Percentiles rank a stretch among this genome's conserved stretches.
phyloP scores from a whole-genome alignment of 2,113 vertebrate genomes.

The Pogonocichla stellata region DNA sequence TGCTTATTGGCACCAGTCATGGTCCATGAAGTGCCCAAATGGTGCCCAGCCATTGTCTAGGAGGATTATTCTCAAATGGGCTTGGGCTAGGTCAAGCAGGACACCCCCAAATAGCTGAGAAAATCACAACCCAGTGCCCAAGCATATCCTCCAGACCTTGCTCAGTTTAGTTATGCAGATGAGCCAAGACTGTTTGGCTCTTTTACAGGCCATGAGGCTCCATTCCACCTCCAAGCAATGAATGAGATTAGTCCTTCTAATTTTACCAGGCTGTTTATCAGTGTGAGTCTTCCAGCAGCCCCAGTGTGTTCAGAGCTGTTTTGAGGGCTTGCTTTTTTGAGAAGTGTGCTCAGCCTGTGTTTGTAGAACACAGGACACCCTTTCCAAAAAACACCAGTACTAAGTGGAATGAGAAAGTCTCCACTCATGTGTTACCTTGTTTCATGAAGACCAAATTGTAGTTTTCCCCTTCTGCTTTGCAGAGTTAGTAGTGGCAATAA shows the following conservation, averaged over 20 bases:
- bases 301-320: not conserved
- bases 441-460: not conserved
- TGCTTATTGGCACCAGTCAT: not conserved
- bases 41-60: not conserved
- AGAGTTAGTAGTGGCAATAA: not conserved
- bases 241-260: not conserved
- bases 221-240: not conserved
- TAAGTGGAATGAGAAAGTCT: not conserved
- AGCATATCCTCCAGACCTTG: not conserved
- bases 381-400: not conserved
- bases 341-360: not conserved
- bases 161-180: not conserved
- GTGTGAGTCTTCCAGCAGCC: not conserved
- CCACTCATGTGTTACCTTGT: not conserved
- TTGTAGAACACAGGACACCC: not conserved
- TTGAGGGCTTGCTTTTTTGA: not conserved
- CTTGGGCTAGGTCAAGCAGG: not conserved
- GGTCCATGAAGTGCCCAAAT: not conserved
- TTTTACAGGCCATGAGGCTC: not conserved
- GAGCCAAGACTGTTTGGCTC: not conserved
- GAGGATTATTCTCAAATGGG: not conserved
- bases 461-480: not conserved
- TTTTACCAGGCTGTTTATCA: not conserved
- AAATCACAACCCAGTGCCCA: not conserved
- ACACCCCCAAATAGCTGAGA: not conserved